Percentiles rank a stretch among this genome's conserved stretches.
Conservation (phyloP, 2,113 vertebrate genomes). For the Strix uralensis region DNA sequence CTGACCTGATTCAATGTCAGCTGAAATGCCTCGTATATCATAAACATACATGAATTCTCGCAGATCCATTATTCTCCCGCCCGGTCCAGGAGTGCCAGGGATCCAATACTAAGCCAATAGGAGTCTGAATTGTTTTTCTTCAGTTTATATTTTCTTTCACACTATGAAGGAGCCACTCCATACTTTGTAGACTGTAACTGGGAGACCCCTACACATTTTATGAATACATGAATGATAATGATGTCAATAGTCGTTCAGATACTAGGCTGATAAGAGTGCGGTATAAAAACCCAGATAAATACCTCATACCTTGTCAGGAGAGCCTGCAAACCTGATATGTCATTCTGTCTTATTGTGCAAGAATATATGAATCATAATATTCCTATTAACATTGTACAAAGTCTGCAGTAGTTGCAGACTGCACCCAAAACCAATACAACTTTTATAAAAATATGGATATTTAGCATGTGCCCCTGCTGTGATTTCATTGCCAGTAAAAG, state of each 20-base stretch:
- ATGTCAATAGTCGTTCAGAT: constrained; percentile 56
- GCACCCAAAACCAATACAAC: constrained; percentile 13
- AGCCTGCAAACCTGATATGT: constrained; percentile 61
- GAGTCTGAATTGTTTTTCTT: neutral
- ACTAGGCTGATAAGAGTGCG: constrained; percentile 32
- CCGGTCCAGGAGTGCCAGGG: neutral
- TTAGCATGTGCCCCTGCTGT: constrained; percentile 27
- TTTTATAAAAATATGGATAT: constrained; percentile 28
- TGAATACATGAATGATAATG: constrained; percentile 63
- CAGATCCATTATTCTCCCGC: constrained; percentile 48
- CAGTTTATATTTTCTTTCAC: constrained; percentile 8
- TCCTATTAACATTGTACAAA: constrained; percentile 61
- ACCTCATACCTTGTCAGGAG: constrained; percentile 62
- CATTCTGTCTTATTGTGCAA: constrained; percentile 62
- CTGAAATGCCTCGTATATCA: constrained; percentile 73
- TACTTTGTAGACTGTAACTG: neutral
- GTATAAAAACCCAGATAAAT: constrained; percentile 57
- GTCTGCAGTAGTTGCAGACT: constrained; percentile 36
- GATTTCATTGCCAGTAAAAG: constrained; percentile 26
- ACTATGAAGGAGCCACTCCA: neutral
- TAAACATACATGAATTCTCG: constrained; percentile 44
- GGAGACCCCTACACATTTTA: constrained; percentile 28
- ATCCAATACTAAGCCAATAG: neutral
- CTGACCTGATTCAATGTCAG: constrained; percentile 80
- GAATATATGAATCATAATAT: constrained; percentile 69